Evolutionary conservation across 2,797 vertebrate genomes (phyloP), one percentile per base, ranked within the genome.

Genomic region (Odontamblyopus lacepedii): DNA sequence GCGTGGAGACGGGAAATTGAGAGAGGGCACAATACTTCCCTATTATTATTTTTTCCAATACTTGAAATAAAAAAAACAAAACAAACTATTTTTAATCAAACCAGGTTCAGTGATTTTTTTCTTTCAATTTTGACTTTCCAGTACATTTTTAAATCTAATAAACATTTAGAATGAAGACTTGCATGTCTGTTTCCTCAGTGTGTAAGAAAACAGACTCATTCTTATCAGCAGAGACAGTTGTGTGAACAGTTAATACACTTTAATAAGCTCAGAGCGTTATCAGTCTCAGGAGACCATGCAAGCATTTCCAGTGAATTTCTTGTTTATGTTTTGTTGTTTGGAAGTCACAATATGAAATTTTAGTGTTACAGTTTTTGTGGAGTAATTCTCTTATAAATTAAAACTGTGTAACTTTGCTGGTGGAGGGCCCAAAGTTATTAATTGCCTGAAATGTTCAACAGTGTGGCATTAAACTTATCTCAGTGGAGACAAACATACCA

Each of bases 1-100:
- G 75, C 81, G 71, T 68, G 23, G 7, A 62, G 16, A 75, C 18
- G 23, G 38, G 62, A 71, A 62, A 51, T 12, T 2, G 44, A 64
- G 44, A 66, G 67, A 78, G 74, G 6, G 71, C 55, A 57, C 9
- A 4, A 9, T 12, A 0, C 12, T 57, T 12, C 15, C 3, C 3
- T 13, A 4, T 15, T 13, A 16, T 1, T 9, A 2, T 11, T 41
- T 41, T 41, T 41, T 23, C 23, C 23, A 23, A 23, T 23, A 23
- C 23, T 23, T 23, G 23, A 38, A 38, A 38, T 1, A 41, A 41
- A 41, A 41, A 44, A 35, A 35, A 35, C 6, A 35, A 35, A 35
- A 23, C 23, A 35, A 35, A 35, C 32, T 5, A 35, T 35, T 35
- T 35, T 35, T 35, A 35, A 35, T 35, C 32, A 35, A 35, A 5